phyloP scores from a whole-genome alignment of 2,888 invertebrate species.

The Nomada fabriciana region DNA sequence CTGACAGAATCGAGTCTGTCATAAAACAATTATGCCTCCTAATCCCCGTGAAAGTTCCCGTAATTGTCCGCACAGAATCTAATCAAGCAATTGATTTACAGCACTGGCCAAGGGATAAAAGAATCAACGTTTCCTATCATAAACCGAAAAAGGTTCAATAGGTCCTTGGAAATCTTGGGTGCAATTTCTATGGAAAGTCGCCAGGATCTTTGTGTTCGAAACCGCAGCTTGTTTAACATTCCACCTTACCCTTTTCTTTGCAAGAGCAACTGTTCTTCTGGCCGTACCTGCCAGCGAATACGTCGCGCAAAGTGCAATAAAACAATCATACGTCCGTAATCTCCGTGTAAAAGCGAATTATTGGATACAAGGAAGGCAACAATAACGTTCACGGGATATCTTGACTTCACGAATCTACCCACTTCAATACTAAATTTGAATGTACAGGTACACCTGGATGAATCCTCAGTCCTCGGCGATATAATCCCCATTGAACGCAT shows the following conservation, averaged over 20 bases:
- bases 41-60: constrained; percentile 40
- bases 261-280: constrained; percentile 5
- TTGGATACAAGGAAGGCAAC: constrained; percentile 51
- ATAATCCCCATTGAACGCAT: constrained; percentile 67
- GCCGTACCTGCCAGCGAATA: constrained; percentile 35
- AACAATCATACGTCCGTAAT: constrained; percentile 75
- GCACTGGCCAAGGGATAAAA: not conserved
- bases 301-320: constrained; percentile 64
- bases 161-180: not conserved
- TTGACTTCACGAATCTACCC: constrained; percentile 37
- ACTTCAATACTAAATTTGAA: constrained; percentile 17
- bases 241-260: not conserved
- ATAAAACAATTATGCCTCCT: constrained; percentile 27
- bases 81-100: constrained; percentile 23
- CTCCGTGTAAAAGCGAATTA: constrained; percentile 77
- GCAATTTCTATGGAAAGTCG: not conserved
- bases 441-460: constrained; percentile 50
- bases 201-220: constrained; percentile 13
- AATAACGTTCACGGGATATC: constrained; percentile 34
- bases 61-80: not conserved
- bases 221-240: constrained; percentile 16
- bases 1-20: not conserved
- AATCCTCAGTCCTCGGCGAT: constrained; percentile 13
- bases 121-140: not conserved
- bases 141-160: not conserved